phyloP scores from a whole-genome alignment of 35 echinoderm and acorn worm genomes.

The Apostichopus japonicus region DNA sequence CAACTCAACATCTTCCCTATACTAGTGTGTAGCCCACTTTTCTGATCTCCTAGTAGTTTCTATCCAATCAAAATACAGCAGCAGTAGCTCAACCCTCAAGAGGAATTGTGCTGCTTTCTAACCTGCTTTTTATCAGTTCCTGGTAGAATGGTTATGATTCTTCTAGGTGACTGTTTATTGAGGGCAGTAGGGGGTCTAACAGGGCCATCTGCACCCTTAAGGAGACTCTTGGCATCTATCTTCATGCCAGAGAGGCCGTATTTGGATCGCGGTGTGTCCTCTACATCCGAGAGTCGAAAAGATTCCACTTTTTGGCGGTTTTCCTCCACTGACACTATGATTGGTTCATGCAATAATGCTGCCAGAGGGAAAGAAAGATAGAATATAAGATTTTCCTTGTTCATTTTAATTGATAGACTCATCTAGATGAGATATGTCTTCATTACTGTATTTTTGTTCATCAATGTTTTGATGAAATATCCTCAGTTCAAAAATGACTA shows the following conservation, averaged over 20 bases:
- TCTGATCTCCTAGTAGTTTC: too few species aligned
- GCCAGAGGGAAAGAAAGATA: too few species aligned
- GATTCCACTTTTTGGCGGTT: constrained; percentile 15
- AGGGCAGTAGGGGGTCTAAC: not conserved
- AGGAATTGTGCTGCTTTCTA: not conserved
- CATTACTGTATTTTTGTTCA: too few species aligned
- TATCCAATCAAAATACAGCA: too few species aligned
- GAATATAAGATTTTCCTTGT: too few species aligned
- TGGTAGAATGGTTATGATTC: not conserved
- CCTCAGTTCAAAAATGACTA: too few species aligned
- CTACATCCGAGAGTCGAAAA: constrained; percentile 2
- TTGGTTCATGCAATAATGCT: not conserved
- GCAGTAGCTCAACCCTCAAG: too few species aligned
- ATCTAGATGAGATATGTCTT: too few species aligned
- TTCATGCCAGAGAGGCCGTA: constrained; percentile 78
- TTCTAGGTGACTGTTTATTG: not conserved
- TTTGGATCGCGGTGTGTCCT: constrained; percentile 38
- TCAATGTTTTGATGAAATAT: too few species aligned
- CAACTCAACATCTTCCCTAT: too few species aligned
- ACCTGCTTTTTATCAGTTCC: constrained; percentile 1
- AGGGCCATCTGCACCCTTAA: constrained; percentile 31
- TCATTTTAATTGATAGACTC: too few species aligned
- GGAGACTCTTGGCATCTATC: constrained; percentile 75
- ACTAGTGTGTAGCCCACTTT: too few species aligned
- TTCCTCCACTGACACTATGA: not conserved